These are phyloP conservation scores for Xerus inauris DNA, from an alignment of 2,113 vertebrate species.

Conservation along the genomic window DNA sequence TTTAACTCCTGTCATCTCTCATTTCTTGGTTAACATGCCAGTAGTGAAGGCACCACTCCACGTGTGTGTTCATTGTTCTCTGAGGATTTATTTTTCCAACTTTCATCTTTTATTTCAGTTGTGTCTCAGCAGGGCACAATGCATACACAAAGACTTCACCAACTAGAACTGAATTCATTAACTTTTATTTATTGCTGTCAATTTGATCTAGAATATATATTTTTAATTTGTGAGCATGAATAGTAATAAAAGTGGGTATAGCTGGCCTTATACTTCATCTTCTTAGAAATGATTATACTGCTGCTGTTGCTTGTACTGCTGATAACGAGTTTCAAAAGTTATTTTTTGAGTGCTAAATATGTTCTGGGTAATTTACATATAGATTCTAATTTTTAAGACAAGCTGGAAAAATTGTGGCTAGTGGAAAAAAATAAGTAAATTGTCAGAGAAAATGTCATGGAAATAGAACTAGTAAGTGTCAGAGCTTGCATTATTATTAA, in stretches of 20 bases:
- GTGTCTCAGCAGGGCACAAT: not conserved
- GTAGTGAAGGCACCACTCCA: not conserved
- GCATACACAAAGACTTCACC: not conserved
- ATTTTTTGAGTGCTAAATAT: conserved; percentile 38
- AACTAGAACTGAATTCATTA: conserved; percentile 42
- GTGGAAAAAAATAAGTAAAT: conserved; percentile 45
- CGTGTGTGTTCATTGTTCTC: not conserved
- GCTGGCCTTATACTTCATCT: not conserved
- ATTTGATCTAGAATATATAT: conserved; percentile 20
- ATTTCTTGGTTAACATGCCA: not conserved
- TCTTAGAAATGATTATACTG: conserved; percentile 35
- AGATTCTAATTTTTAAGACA: conserved; percentile 38
- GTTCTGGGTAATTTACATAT: not conserved
- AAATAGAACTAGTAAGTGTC: not conserved
- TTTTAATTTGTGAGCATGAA: conserved; percentile 26
- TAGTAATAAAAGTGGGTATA: conserved; percentile 26
- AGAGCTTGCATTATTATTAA: not conserved
- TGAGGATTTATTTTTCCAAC: not conserved
- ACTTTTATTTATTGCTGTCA: conserved; percentile 30
- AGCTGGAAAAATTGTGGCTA: not conserved
- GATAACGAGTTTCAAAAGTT: conserved; percentile 22
- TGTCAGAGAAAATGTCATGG: not conserved
- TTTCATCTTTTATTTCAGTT: conserved; percentile 17
- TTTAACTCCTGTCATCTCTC: not conserved
- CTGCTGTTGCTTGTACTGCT: not conserved